Conservation (phyloP, 2,888 invertebrate species). For the Pharmacophagus antenor region DNA sequence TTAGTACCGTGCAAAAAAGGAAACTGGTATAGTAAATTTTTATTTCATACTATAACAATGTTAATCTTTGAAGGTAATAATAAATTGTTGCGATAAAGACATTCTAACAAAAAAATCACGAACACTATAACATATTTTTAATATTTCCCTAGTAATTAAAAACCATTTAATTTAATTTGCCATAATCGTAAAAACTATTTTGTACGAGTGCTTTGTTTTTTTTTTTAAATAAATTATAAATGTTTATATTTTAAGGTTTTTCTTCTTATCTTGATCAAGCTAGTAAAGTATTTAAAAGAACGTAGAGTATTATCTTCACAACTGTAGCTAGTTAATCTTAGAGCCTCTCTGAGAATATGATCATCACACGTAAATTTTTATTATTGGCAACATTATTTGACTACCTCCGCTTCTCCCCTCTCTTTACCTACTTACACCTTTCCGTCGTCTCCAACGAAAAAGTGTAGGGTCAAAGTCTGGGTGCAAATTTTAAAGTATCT, state of each 20-base stretch:
- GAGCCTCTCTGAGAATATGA: too few species aligned
- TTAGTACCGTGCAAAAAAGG: too few species aligned
- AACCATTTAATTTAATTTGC: not conserved
- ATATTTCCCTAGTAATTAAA: not conserved
- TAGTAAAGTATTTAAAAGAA: too few species aligned
- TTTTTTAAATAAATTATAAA: too few species aligned
- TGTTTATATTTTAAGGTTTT: too few species aligned
- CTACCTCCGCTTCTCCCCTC: not conserved
- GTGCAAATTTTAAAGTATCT: slow-evolving; percentile 55
- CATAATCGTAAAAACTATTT: not conserved
- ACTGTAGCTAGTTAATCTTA: not conserved
- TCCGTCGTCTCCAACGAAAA: slow-evolving; percentile 40
- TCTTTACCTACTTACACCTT: slow-evolving; percentile 17
- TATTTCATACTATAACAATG: not conserved
- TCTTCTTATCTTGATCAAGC: too few species aligned
- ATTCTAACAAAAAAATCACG: not conserved
- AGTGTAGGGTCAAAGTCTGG: slow-evolving; percentile 80
- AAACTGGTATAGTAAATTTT: not conserved
- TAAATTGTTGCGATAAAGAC: not conserved
- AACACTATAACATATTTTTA: not conserved
- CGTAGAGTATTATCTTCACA: not conserved
- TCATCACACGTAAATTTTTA: not conserved
- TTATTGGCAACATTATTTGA: slow-evolving; percentile 16
- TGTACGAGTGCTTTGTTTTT: too few species aligned
- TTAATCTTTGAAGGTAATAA: not conserved